phyloP scores from a whole-genome alignment of 2,888 invertebrate species.

The Beris morrisii region DNA sequence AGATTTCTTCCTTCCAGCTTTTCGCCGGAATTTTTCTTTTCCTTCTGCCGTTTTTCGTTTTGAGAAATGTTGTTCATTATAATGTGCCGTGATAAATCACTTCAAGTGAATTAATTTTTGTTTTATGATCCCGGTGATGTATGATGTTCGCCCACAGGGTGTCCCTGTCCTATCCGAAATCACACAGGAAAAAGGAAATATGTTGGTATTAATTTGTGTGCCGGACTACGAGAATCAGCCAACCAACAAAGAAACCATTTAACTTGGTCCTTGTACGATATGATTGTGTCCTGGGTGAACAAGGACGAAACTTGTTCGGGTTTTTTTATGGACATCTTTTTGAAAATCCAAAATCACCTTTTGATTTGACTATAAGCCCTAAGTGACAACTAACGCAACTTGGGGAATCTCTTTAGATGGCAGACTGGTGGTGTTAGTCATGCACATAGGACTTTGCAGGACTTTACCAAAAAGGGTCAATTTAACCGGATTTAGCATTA shows the following conservation, averaged over 20 bases:
- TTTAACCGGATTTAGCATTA: constrained; percentile 38
- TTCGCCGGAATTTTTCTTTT: neutral
- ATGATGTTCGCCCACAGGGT: constrained; percentile 24
- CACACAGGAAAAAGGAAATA: constrained; percentile 14
- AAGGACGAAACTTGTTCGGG: neutral
- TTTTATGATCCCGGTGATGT: constrained; percentile 42
- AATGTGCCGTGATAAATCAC: constrained; percentile 45
- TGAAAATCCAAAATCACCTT: constrained; percentile 32
- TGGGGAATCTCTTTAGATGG: constrained; percentile 25
- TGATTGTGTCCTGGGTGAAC: neutral
- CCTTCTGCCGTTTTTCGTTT: too few relatives aligned
- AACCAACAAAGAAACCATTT: constrained; percentile 6
- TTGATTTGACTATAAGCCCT: constrained; percentile 32
- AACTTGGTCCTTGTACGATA: neutral
- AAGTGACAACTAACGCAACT: constrained; percentile 33
- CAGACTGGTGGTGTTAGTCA: constrained; percentile 1
- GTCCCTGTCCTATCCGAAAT: constrained; percentile 9
- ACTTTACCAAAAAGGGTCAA: constrained; percentile 34
- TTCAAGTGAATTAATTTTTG: constrained; percentile 45
- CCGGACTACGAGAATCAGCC: neutral
- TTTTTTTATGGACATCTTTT: constrained; percentile 15
- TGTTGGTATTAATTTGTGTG: constrained; percentile 31
- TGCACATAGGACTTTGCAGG: constrained; percentile 11
- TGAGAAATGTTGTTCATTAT: constrained; percentile 33
- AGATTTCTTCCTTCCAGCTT: constrained; percentile 8